Base-by-base conservation (phyloP, 1,140 invertebrate species). In the Xylocopa sonorina region DNA sequence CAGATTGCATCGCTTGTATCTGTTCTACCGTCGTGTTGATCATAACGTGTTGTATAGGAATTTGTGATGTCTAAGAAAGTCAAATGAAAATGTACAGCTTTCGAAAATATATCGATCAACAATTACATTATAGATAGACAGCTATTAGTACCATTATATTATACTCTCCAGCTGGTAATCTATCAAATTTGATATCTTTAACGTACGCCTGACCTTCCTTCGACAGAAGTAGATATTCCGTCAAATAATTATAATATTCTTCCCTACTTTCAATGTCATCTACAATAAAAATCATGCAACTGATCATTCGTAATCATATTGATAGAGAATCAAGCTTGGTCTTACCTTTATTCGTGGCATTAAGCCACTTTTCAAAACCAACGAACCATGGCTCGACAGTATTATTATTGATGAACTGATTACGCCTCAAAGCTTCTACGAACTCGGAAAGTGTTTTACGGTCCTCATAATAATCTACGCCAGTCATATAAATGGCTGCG, bases 401-500 rank as follows among this genome's bases (percentile, higher is more conserved):
- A 2, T 66, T 80, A 48, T 90, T 90, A 75, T 93, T 93, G 14
- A 93, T 78, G 51, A 89, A 93, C 9, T 87, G 89, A 88, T 93
- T 92, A 12, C 77, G 77, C 29, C 80, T 76, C 5, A 93, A 69
- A 41, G 51, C 68, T 2, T 88, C 66, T 0, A 90, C 87, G 24
- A 93, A 57, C 12, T 82, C 64, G 34, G 63, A 77, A 1, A 93
- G 57, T 29, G 86, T 62, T 10, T 90, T 81, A 58, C 81, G 82
- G 41, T 93, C 91, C 29, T 88, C 87, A 60, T 90, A 91, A 73
- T 93, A 93, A 69, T 93, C 88, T 0, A 93, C 88, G 14, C 87
- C 90, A 24, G 88, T 89, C 75, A 94, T 90, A 84, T 94, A 95
- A 78, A 95, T 89, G 6, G 87, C 92, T 4, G 93, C 92, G n/a